A percentile compares a stretch with the other conserved stretches of the same genome.
Evolutionary conservation across 2,113 vertebrate genomes (phyloP).

Genomic region (Percina caprodes): DNA sequence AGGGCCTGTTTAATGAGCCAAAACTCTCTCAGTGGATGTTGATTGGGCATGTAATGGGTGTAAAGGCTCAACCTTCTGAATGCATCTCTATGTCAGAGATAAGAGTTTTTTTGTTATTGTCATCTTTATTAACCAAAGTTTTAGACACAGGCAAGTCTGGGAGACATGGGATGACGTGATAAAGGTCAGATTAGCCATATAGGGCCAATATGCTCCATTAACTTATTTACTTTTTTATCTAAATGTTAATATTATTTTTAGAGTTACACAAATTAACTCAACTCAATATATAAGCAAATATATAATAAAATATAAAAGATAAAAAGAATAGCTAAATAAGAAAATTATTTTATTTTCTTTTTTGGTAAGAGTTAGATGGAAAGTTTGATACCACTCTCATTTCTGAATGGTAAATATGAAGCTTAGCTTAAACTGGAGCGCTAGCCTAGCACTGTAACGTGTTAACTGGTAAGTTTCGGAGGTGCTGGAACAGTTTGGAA

Average conservation of each 20-base stretch:
- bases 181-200: background rate
- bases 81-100: constrained; percentile 38
- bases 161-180: background rate
- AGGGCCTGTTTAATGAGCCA: constrained; percentile 81
- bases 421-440: background rate
- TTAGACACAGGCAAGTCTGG: background rate
- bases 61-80: constrained; percentile 55
- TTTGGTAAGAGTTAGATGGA: too few species aligned
- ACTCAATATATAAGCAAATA: too few species aligned
- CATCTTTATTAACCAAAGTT: background rate
- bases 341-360: too few species aligned
- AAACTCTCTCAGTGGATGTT: constrained; percentile 73
- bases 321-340: too few species aligned
- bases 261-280: background rate
- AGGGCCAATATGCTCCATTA: background rate
- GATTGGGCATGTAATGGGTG: constrained; percentile 68
- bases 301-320: too few species aligned
- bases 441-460: background rate
- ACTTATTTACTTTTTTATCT: background rate
- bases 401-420: background rate
- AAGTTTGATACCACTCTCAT: background rate
- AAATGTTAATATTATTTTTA: background rate
- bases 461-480: background rate
- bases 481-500: background rate
- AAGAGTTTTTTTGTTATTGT: background rate